phyloP scores from a whole-genome alignment of 2,888 invertebrate genomes.

The Trachelus stipa region DNA sequence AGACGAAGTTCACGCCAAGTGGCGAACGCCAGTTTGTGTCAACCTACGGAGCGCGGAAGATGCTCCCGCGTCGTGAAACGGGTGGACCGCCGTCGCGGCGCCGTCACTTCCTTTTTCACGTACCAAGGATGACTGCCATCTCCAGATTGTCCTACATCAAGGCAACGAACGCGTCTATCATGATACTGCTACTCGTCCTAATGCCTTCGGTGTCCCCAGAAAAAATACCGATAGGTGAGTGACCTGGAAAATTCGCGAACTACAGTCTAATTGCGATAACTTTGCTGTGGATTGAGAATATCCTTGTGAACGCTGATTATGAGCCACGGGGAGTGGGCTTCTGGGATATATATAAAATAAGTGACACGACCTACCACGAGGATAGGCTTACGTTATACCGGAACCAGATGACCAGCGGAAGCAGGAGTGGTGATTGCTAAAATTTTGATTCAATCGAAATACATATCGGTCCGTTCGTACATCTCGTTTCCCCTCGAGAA shows the following conservation, averaged over 20 bases:
- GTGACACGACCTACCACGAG: neutral
- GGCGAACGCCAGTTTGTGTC: constrained; percentile 62
- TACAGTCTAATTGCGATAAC: neutral
- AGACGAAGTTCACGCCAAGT: constrained; percentile 56
- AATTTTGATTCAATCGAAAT: neutral
- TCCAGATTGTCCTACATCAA: constrained; percentile 4
- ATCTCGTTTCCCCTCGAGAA: neutral
- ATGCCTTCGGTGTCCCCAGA: constrained; percentile 46
- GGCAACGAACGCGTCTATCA: constrained; percentile 23
- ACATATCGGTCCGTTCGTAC: neutral
- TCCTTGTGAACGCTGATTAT: neutral
- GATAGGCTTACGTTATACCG: neutral
- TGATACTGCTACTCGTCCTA: constrained; percentile 35
- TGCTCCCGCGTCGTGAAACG: constrained; percentile 56
- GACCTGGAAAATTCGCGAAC: constrained; percentile 9
- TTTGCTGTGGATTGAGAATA: neutral
- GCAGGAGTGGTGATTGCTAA: neutral
- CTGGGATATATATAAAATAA: neutral
- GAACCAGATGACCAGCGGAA: neutral
- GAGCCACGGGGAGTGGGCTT: neutral
- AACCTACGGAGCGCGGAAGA: constrained; percentile 62
- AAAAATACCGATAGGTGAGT: constrained; percentile 58
- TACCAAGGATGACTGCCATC: neutral
- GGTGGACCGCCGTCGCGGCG: constrained; percentile 45
- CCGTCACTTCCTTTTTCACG: constrained; percentile 27